Evolutionary conservation across 2,797 vertebrate species (phyloP).

Genomic region (Strix occidentalis): DNA sequence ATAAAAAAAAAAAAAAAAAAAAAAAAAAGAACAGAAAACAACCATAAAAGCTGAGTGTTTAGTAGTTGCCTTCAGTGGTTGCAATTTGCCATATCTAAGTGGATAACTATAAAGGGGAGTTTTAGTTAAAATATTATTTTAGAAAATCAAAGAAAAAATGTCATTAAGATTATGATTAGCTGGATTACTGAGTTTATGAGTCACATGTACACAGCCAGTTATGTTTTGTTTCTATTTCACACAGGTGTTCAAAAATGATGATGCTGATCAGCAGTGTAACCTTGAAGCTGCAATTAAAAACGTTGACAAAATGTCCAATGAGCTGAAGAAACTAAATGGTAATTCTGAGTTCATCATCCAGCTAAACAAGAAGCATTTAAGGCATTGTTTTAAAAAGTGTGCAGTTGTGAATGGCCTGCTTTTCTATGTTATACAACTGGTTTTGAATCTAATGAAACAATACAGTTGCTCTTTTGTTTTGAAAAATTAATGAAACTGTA

Average conservation of each 20-base stretch:
- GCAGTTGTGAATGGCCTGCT: not conserved
- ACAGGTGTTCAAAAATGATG: conserved; percentile 43
- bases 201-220: not conserved
- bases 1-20: no score
- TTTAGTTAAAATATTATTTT: not conserved
- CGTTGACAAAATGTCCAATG: conserved; percentile 55
- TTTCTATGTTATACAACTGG: not conserved
- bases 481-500: not conserved
- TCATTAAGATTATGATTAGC: not conserved
- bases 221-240: conserved; percentile 23
- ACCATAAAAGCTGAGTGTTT: not conserved
- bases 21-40: not conserved
- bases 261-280: conserved; percentile 30
- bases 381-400: not conserved
- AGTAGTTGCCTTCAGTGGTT: not conserved
- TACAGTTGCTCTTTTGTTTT: not conserved
- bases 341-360: not conserved
- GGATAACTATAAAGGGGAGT: not conserved
- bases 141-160: not conserved
- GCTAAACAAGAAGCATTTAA: not conserved
- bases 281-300: conserved; percentile 67
- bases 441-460: not conserved
- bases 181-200: not conserved
- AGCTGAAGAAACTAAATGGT: conserved; percentile 77
- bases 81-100: not conserved